A percentile compares a stretch with the other conserved stretches of the same genome.
Evolutionary conservation across 2,113 vertebrate genomes (phyloP).

Genomic region (Psittacula cyanocephala): DNA sequence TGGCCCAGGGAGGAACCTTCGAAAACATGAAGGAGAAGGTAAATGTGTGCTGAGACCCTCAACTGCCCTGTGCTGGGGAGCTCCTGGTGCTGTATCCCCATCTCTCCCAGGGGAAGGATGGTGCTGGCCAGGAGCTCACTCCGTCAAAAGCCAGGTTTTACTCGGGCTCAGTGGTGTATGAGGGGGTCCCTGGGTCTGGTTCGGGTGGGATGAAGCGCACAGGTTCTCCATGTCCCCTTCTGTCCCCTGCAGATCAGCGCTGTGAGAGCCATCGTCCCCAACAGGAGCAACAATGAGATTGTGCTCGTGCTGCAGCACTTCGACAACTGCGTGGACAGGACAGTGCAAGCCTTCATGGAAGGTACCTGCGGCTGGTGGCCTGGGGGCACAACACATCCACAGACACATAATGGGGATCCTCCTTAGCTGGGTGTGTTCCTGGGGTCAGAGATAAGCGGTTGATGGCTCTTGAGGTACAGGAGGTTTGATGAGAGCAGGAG

Average conservation of each 20-base stretch:
- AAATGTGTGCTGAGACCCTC: conserved; percentile 14
- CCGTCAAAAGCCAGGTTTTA: background rate
- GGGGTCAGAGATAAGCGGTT: background rate
- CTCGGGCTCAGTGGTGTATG: background rate
- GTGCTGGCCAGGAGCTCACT: background rate
- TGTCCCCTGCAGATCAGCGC: conserved; percentile 83
- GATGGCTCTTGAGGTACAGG: background rate
- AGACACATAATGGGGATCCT: background rate
- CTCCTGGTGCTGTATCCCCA: background rate
- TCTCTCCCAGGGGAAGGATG: background rate
- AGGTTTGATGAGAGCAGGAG: background rate
- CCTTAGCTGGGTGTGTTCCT: background rate
- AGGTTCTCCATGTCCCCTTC: background rate
- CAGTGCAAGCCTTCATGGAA: conserved; percentile 95
- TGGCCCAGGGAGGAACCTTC: conserved; percentile 92
- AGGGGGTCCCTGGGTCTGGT: background rate
- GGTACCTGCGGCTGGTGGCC: background rate
- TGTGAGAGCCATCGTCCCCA: conserved; percentile 91
- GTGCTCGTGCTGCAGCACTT: conserved; percentile 94
- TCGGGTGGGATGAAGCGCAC: background rate
- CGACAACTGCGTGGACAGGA: conserved; percentile 91
- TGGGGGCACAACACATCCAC: background rate
- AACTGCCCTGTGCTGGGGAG: background rate
- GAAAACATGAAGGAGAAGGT: conserved; percentile 98
- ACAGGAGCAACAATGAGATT: conserved; percentile 97